Percentiles rank a stretch among this genome's conserved stretches.
phyloP scores from a whole-genome alignment of 2,113 vertebrate species.

The Phaethon lepturus region DNA sequence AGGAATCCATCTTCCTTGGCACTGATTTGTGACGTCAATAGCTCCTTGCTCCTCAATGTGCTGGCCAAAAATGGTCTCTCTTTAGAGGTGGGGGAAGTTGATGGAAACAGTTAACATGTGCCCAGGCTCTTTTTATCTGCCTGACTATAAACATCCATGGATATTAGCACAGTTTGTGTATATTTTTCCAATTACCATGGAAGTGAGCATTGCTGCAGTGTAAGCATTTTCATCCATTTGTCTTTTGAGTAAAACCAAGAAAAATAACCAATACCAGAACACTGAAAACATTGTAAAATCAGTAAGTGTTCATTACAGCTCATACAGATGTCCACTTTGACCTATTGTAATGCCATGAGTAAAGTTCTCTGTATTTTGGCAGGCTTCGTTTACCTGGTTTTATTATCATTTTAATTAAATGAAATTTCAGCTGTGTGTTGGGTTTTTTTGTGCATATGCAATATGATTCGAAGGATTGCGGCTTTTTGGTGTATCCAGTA shows the following conservation, averaged over 20 bases:
- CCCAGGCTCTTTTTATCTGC: constrained; percentile 39
- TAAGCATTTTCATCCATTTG: constrained; percentile 56
- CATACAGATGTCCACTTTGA: constrained; percentile 49
- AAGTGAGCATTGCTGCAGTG: constrained; percentile 44
- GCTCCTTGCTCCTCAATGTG: neutral
- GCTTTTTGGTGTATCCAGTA: neutral
- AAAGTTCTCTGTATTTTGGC: neutral
- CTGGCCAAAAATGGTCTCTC: neutral
- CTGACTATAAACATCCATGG: constrained; percentile 53
- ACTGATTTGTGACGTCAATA: neutral
- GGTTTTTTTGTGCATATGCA: neutral
- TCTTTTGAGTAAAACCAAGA: constrained; percentile 61
- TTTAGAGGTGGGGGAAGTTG: neutral
- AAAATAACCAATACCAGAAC: constrained; percentile 50
- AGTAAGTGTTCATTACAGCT: constrained; percentile 1
- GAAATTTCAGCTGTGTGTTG: neutral
- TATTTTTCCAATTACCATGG: constrained; percentile 59
- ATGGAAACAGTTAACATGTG: constrained; percentile 41
- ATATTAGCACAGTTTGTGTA: constrained; percentile 46
- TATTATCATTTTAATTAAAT: neutral
- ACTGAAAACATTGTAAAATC: constrained; percentile 33
- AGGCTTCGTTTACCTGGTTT: neutral
- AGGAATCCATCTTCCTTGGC: neutral
- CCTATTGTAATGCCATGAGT: neutral
- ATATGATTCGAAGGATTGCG: neutral